A percentile compares a stretch with the other conserved stretches of the same genome.
Conservation (phyloP, 2,888 invertebrate genomes). For the Drosophila merina region DNA sequence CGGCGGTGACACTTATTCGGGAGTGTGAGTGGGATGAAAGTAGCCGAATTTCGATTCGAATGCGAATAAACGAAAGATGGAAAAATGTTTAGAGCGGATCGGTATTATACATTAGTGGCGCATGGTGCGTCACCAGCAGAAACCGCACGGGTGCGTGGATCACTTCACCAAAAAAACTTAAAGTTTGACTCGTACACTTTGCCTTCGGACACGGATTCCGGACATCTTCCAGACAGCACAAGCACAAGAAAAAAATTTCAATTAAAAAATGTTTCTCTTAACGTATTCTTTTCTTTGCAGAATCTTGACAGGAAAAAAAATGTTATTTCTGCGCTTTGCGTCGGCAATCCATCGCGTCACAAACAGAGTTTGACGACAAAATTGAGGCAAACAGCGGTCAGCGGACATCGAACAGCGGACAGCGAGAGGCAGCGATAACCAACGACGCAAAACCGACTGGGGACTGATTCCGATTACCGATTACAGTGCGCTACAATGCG, state of each 20-base stretch:
- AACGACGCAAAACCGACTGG: constrained; percentile 36
- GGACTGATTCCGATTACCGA: constrained; percentile 59
- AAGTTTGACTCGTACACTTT: too few species aligned
- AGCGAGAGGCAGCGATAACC: neutral
- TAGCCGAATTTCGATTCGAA: constrained; percentile 22
- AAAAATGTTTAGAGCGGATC: neutral
- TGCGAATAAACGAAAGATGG: constrained; percentile 9
- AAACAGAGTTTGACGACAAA: constrained; percentile 11
- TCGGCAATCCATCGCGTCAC: constrained; percentile 31
- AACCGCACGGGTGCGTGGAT: too few species aligned
- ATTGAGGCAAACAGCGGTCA: neutral
- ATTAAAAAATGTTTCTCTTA: neutral
- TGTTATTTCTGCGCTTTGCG: constrained; percentile 25
- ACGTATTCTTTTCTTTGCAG: constrained; percentile 2
- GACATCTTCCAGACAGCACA: too few species aligned
- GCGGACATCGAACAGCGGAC: too few species aligned
- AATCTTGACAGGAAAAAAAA: neutral
- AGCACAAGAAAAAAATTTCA: too few species aligned
- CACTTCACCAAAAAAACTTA: too few species aligned
- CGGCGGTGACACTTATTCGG: constrained; percentile 68
- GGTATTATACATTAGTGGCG: too few species aligned
- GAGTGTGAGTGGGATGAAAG: constrained; percentile 41
- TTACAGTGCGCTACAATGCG: constrained; percentile 62
- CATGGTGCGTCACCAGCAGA: too few species aligned
- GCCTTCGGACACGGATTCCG: too few species aligned